Base-by-base conservation (phyloP, 1,140 invertebrate species). In the Bursaphelenchus mucronatus region DNA sequence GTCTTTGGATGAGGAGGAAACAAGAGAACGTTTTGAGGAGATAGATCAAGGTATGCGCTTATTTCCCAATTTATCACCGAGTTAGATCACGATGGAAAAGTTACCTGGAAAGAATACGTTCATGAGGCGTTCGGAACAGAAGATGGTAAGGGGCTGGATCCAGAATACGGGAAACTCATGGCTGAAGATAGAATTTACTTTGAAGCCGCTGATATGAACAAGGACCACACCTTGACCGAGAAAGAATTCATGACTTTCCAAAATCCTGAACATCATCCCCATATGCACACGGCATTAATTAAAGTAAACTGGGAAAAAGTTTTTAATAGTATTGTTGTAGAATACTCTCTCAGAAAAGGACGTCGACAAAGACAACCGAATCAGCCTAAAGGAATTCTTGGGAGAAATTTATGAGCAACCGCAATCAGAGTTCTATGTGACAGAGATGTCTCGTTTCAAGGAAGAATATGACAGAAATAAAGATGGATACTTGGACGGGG, bases 371-470 rank as follows among this genome's bases (percentile, higher is more conserved):
- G 92, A 97, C 85, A 90, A 90, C 1, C 75, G 72, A 45, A 76
- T 84, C 17, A 74, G 81, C 19, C 53, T 80, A 9, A 67, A 78
- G 17, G 83, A 85, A 67, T 84, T 71, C 63, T 52, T 71, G 53
- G 78, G 78, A 9, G 76, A 78, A 53, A 47, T 76, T n/a, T 61
- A 74, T 19, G 74, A 83, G 61, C 85, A 88, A 21, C 87, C 90
- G 67, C 88, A 89, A 78, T 89, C 89, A 79, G 90, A 90, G 77
- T 72, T 70, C 88, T 78, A 92, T 41, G 69, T 90, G 10, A 82
- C 87, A 3, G 92, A 97, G 81, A 90, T 92, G 81, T 89, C 92
- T 58, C 90, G 90, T 77, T 97, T 97, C 85, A 88, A 90, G 75
- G 83, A 88, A 68, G 90, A 93, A 55, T 88, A 89, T 81, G 94